These are phyloP conservation scores for Rousettus leschenaultii DNA, from an alignment of 2,113 vertebrate genomes.

Conservation along the genomic window DNA sequence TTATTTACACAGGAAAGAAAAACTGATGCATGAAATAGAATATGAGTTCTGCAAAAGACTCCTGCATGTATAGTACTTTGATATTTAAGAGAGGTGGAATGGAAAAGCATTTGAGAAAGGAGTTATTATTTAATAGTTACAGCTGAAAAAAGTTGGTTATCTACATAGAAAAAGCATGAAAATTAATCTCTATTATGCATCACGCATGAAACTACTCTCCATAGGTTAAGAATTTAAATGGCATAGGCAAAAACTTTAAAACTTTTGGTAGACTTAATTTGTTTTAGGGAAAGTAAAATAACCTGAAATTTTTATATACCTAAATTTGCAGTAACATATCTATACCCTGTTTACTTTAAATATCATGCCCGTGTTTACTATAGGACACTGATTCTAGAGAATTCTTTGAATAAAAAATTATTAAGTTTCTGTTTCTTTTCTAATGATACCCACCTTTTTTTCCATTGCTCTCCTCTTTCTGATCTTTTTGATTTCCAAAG, in stretches of 20 bases:
- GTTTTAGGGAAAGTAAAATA: neutral
- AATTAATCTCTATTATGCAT: neutral
- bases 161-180: neutral
- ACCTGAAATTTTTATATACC: neutral
- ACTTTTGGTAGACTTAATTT: neutral
- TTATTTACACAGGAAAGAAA: neutral
- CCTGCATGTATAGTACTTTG: neutral
- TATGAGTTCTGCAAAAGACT: neutral
- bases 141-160: neutral
- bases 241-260: neutral
- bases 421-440: neutral
- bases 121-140: neutral
- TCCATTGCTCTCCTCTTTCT: neutral
- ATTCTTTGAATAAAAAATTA: neutral
- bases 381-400: neutral
- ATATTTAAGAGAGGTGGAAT: neutral
- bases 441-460: neutral
- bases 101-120: neutral
- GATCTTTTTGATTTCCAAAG: neutral
- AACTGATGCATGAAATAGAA: neutral
- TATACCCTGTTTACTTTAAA: neutral
- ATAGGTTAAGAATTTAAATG: constrained; percentile 15
- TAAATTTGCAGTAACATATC: neutral
- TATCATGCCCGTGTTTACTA: neutral
- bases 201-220: neutral